Conservation (phyloP, 2,797 vertebrate genomes). For the Crypturellus tataupa region DNA sequence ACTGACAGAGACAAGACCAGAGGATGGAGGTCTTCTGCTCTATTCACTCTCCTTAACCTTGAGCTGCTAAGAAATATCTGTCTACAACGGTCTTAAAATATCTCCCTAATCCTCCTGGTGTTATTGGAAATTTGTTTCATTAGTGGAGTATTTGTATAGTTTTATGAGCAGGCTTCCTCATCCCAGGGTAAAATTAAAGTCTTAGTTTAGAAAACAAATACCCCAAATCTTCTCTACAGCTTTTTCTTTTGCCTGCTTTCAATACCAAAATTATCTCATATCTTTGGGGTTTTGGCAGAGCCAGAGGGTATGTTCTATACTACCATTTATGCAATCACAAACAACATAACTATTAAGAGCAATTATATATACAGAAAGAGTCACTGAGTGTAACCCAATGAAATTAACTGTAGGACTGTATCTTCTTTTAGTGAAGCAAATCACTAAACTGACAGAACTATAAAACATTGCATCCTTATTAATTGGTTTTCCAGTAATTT, state of each 20-base stretch:
- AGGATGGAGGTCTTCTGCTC: not conserved
- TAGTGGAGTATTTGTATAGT: conserved; percentile 22
- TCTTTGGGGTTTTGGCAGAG: conserved; percentile 1
- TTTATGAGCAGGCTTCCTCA: conserved; percentile 17
- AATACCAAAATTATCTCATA: not conserved
- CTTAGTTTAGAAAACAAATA: conserved; percentile 63
- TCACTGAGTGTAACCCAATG: not conserved
- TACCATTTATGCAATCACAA: not conserved
- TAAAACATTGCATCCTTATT: conserved; percentile 16
- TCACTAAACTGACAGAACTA: conserved; percentile 9
- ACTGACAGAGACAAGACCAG: not conserved
- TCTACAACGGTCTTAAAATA: not conserved
- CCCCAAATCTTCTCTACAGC: not conserved
- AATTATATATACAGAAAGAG: not conserved
- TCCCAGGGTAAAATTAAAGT: conserved; percentile 24
- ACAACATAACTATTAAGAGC: not conserved
- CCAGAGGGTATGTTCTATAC: not conserved
- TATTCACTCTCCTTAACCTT: not conserved
- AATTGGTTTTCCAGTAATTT: conserved; percentile 64
- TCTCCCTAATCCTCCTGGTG: not conserved
- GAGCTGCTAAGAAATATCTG: not conserved
- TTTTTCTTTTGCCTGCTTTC: not conserved
- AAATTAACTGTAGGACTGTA: not conserved
- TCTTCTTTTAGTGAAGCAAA: conserved; percentile 23
- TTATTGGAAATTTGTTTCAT: conserved; percentile 51